Conservation (phyloP, 2,797 vertebrate genomes). For the Pseudochirops cupreus region DNA sequence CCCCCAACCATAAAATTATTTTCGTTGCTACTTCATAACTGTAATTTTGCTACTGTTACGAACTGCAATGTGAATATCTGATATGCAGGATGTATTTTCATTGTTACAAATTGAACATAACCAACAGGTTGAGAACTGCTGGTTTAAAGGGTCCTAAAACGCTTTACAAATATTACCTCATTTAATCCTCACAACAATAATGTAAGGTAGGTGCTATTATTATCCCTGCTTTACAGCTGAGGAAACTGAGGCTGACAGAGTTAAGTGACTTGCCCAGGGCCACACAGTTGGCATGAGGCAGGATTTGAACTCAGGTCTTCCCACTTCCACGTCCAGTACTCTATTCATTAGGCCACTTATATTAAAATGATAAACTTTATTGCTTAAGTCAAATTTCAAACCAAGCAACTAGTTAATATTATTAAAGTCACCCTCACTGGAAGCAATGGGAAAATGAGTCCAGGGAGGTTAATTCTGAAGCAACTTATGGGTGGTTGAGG, state of each 20-base stretch:
- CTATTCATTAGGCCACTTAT: neutral
- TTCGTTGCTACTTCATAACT: no score
- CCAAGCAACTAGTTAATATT: neutral
- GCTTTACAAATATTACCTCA: no score
- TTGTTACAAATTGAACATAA: no score
- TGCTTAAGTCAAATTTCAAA: neutral
- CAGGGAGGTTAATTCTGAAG: neutral
- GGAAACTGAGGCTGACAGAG: no score
- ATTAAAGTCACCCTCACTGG: neutral
- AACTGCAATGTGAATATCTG: no score
- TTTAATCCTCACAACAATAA: neutral
- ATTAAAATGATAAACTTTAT: neutral
- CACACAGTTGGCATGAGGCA: no score
- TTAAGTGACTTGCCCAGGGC: neutral
- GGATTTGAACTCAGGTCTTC: neutral
- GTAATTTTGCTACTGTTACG: no score
- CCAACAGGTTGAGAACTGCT: no score
- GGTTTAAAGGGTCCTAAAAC: no score
- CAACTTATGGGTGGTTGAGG: neutral
- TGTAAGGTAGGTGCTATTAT: neutral
- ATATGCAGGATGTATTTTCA: no score
- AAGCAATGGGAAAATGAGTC: neutral
- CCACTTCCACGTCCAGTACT: neutral
- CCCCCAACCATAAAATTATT: no score
- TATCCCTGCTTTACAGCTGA: neutral